Evolutionary conservation across 1,140 invertebrate species (phyloP), one percentile per base, ranked within the genome.

Genomic region (Leptinotarsa lineolata): DNA sequence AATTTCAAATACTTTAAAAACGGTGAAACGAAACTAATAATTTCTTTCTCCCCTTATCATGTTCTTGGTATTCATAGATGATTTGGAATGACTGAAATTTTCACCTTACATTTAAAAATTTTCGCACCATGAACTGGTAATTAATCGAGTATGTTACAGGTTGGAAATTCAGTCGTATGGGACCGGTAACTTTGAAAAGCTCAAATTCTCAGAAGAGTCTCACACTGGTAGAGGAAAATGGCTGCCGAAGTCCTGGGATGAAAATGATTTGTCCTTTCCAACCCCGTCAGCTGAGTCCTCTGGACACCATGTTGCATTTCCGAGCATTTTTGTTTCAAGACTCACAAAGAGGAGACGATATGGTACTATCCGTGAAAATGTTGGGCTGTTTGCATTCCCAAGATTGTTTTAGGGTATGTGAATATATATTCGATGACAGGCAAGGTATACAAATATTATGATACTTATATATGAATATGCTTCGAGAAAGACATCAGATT

Each of bases 281-380:
- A 78, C 87, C 90, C 72, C 81, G 86, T 79, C 80, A 85, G 74
- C 21, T 82, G 0, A 83, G 80, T 65, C 81, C 85, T 20, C 80
- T 89, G 46, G 83, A 86, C n/a, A 87, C 81, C 20, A 85, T 85
- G 54, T 83, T 90, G 72, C 85, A 86, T 65, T 91, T 91, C 76
- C 85, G 90, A 63, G 89, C 90, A 0, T 91, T 92, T 70, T 88
- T 91, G 85, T 92, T 92, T 78, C 89, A 91, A 74, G 90, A 89
- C 5, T 90, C 91, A 88, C 84, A 84, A 22, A 88, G 88, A 74
- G 89, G 88, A 2, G 91, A 92, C 72, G 86, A 89, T 54, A 85
- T 92, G 72, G 81, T 90, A 2, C 81, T 92, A 20, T 89, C 87
- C 60, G 88, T 91, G 46, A 86, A 86, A 73, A 85, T 91, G 4